A percentile compares a stretch with the other conserved stretches of the same genome.
These are phyloP conservation scores for Noturus placidus DNA, from an alignment of 2,113 vertebrate species.

Conservation along the genomic window DNA sequence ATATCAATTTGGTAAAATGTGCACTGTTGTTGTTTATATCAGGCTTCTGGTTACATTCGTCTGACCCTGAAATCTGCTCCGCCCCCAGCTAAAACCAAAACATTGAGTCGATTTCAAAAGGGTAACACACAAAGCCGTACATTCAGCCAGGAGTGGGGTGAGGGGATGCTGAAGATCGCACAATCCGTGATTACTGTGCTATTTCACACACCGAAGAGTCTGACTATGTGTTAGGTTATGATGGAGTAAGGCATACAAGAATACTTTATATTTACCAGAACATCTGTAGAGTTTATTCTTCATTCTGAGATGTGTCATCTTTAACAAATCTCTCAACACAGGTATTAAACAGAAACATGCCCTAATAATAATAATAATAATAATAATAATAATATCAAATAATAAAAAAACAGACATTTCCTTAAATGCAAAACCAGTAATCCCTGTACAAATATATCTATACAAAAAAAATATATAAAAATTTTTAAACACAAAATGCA, in stretches of 20 bases:
- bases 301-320: not conserved
- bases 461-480: slow-evolving; percentile 2
- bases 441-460: not conserved
- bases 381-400: no score
- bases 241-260: not conserved
- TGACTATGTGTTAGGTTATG: not conserved
- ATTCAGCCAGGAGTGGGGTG: not conserved
- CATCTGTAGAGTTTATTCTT: slow-evolving; percentile 1
- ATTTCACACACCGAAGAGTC: no score
- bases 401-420: not conserved
- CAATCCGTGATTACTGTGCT: not conserved
- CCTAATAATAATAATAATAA: not conserved
- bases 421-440: not conserved
- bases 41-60: not conserved
- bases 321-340: not conserved
- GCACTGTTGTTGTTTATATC: no score
- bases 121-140: not conserved
- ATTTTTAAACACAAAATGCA: not conserved
- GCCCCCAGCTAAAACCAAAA: not conserved
- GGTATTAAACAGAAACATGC: not conserved
- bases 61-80: not conserved
- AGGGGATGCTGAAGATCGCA: not conserved
- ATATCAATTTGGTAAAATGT: no score
- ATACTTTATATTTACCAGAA: not conserved
- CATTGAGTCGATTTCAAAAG: not conserved